Conservation (phyloP, 1,140 invertebrate genomes). For the Oryctes rhinoceros region DNA sequence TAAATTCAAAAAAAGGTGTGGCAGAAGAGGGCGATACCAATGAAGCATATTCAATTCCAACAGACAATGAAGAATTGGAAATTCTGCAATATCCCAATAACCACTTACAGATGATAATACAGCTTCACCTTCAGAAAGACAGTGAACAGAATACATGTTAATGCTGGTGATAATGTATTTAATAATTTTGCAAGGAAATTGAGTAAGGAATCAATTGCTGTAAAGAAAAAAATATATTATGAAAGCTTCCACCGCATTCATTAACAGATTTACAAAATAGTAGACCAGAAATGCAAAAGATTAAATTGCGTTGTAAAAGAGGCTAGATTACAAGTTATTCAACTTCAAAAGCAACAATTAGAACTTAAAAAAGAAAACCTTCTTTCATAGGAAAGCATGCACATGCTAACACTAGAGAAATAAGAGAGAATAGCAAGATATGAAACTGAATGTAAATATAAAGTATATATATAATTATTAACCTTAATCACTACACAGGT, state of each 20-base stretch:
- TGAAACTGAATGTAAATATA: not conserved
- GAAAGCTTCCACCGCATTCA: not conserved
- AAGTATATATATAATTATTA: too few relatives aligned
- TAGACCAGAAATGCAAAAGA: not conserved
- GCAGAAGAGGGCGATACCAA: not conserved
- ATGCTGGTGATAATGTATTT: not conserved
- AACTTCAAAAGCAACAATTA: slow-evolving; percentile 5
- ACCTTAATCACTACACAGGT: too few relatives aligned
- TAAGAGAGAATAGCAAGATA: slow-evolving; percentile 15
- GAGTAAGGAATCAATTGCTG: not conserved
- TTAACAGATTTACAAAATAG: slow-evolving; percentile 1
- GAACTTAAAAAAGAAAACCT: not conserved
- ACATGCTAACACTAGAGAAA: not conserved
- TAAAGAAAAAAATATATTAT: not conserved
- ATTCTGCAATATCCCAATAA: not conserved
- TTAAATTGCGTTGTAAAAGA: not conserved
- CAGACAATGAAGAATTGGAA: slow-evolving; percentile 8
- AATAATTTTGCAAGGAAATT: not conserved
- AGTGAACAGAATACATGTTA: not conserved
- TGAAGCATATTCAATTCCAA: not conserved
- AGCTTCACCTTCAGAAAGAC: not conserved
- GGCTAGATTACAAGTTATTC: slow-evolving; percentile 1
- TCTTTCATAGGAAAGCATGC: not conserved
- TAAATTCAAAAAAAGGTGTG: not conserved
- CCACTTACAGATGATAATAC: not conserved